Base-by-base conservation (phyloP, 1,140 invertebrate species). In the Philotrypesis tridentata region DNA sequence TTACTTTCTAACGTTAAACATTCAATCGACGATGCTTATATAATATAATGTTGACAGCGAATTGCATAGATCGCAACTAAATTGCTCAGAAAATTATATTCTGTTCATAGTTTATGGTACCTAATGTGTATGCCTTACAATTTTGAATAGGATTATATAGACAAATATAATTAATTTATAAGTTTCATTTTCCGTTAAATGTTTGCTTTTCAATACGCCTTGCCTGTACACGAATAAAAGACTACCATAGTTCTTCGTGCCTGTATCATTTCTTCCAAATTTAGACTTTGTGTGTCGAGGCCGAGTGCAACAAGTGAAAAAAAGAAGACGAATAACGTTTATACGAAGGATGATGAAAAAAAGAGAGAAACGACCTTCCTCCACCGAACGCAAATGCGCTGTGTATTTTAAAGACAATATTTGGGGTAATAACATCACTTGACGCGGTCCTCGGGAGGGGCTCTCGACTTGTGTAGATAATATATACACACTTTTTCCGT, bases 381-480 rank as follows among this genome's bases (percentile, higher is more conserved):
- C 33, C 9, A n/a, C n/a, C 33, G 33, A 37, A 37, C 9, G 33
- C 33, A 63, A 60, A 72, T 55, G 68, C 63, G 29, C 55, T 23
- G 27, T 48, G 27, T 71, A 75, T 75, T 80, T 75, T 68, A 85
- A 84, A 87, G 86, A 87, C 84, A 88, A 88, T 88, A 88, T 88
- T 88, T 88, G 85, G 85, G 82, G 80, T 86, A 87, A 88, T 85
- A 88, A 88, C 87, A 88, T 87, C 86, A 85, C 79, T 79, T 55
- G 76, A 83, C 72, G 71, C 11, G 80, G 40, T 61, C 76, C 37
- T 78, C 85, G 72, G 76, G 68, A 77, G 84, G 82, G 67, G 17
- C 14, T 14, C 72, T 72, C 82, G 70, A 65, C 17, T 29, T 14
- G 23, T n/a, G 21, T 55, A 55, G 48, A n/a, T 55, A n/a, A n/a